These are phyloP conservation scores for Melanotaenia duboulayi DNA, from an alignment of 2,113 vertebrate species.

Conservation along the genomic window DNA sequence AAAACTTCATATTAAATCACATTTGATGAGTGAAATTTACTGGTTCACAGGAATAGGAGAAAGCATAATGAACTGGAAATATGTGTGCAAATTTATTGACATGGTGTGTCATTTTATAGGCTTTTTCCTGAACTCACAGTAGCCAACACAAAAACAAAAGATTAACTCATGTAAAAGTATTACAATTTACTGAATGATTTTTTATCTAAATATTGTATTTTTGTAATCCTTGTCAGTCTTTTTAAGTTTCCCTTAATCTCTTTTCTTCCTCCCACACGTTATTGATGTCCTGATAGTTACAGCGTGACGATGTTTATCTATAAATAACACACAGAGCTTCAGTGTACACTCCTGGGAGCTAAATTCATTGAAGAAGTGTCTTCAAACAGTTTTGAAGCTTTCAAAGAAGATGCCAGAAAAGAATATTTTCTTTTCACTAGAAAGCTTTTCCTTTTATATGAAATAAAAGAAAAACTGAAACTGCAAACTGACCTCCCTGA, in stretches of 20 bases:
- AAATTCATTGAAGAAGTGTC: constrained; percentile 32
- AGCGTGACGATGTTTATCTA: constrained; percentile 48
- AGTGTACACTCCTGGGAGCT: constrained; percentile 26
- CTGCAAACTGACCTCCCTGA: too few relatives aligned
- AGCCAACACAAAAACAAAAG: neutral
- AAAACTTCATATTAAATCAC: too few relatives aligned
- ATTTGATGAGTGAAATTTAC: too few relatives aligned
- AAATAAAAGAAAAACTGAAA: neutral
- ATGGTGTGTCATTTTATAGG: too few relatives aligned
- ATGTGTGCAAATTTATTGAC: too few relatives aligned
- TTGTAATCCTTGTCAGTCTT: neutral
- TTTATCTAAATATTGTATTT: neutral
- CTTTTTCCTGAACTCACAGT: too few relatives aligned
- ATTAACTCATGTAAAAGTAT: neutral
- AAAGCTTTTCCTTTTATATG: constrained; percentile 25
- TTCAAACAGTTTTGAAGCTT: constrained; percentile 41
- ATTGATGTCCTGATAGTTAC: constrained; percentile 13
- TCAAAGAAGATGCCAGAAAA: constrained; percentile 14
- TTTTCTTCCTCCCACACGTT: constrained; percentile 11
- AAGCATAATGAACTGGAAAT: too few relatives aligned
- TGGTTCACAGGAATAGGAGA: too few relatives aligned
- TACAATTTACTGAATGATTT: neutral
- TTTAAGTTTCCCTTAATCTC: neutral
- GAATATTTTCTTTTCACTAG: neutral
- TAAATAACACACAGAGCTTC: constrained; percentile 44